Evolutionary conservation across 1,140 invertebrate species (phyloP), one percentile per base, ranked within the genome.

Genomic region (Drosophila nebulosa): DNA sequence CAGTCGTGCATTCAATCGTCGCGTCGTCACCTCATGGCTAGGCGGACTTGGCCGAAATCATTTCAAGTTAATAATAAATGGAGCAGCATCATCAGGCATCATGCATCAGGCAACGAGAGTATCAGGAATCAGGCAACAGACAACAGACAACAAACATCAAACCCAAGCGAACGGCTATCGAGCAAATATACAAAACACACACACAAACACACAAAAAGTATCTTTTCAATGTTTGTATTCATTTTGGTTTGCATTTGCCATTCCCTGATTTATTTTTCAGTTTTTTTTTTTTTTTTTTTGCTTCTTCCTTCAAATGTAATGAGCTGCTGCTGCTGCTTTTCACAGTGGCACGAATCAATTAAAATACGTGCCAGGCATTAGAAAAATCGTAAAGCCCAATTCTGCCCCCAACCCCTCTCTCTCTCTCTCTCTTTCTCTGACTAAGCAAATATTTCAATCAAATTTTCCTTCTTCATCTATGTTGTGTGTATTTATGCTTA

Each of bases 11-110:
- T 90, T 89, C 89, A 90, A 90, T 90, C 76, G 89, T 77, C 90
- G 79, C 79, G 83, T 90, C 89, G 89, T 90, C 89, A 85, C 84
- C 84, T 89, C 64, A 63, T 58, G 70, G 39, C 52, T 36, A 57
- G 56, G 50, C 36, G 56, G 55, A 51, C 46, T 74, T 88, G 83
- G 83, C 83, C 79, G 86, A 90, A 90, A 90, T 90, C 86, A 90
- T 90, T 90, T 90, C 86, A 81, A 90, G 86, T 90, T 90, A 90
- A 90, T 90, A 90, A 90, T 90, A 90, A 90, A 90, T 90, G 86
- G 81, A 86, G 86, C 86, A 90, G 81, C 85, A 85, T 81, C 85
- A 80, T 79, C 78, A 46, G 18, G 39, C 39, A 70, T 64, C 67
- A 64, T 30, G 52, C 52, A 64, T 57, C 75, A 88, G 84, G 69